These are phyloP conservation scores for Halichondria panicea DNA, from an alignment of 37 sponge, comb jelly and placozoan species.

Conservation along the genomic window DNA sequence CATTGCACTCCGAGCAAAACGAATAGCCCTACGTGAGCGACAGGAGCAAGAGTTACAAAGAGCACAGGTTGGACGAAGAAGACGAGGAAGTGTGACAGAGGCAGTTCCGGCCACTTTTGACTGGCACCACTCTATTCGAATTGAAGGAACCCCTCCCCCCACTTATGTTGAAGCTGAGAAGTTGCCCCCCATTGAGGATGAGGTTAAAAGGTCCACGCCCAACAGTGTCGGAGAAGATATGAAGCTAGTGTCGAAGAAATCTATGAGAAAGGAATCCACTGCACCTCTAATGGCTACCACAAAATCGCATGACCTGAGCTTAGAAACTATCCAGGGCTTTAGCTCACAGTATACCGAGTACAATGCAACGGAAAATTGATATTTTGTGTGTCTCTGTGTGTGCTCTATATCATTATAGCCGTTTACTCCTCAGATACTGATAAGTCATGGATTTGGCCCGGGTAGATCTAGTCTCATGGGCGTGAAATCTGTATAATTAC, in stretches of 20 bases:
- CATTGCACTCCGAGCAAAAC: conserved; percentile 59
- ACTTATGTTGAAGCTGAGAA: conserved; percentile 68
- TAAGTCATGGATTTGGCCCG: no score
- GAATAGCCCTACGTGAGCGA: conserved; percentile 20
- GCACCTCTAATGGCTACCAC: no score
- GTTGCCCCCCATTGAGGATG: conserved; percentile 42
- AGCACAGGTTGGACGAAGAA: conserved; percentile 17
- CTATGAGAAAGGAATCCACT: no score
- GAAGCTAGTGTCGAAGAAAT: neutral
- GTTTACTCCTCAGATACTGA: no score
- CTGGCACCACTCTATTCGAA: conserved; percentile 82
- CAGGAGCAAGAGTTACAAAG: conserved; percentile 33
- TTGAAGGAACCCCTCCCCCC: conserved; percentile 75
- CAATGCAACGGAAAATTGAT: no score
- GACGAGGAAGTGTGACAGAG: conserved; percentile 50
- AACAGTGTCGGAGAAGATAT: neutral
- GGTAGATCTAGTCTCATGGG: no score
- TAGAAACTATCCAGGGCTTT: no score
- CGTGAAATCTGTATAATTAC: no score
- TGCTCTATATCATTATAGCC: no score
- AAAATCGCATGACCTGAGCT: no score
- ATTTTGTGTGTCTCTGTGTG: no score
- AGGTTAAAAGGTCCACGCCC: neutral
- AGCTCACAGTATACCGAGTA: no score
- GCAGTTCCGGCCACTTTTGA: conserved; percentile 74